Evolutionary conservation across 2,113 vertebrate species (phyloP).

Genomic region (Puma concolor): DNA sequence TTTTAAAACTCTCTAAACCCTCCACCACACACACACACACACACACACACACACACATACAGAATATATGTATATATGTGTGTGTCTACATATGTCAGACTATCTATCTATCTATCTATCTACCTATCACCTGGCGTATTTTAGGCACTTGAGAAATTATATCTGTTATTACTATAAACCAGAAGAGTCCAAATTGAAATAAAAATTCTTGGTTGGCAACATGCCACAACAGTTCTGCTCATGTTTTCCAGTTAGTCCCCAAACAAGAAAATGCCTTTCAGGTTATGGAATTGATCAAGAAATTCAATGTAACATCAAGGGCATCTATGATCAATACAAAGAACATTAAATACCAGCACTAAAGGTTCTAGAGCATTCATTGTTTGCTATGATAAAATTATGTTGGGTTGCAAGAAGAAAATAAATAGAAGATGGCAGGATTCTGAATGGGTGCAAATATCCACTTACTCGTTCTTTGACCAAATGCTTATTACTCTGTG

Average conservation of each 20-base stretch:
- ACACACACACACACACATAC: not conserved
- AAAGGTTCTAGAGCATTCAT: not conserved
- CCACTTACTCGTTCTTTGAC: not conserved
- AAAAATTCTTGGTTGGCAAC: not conserved
- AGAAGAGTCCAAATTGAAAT: not conserved
- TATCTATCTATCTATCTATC: not conserved
- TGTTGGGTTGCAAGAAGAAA: not conserved
- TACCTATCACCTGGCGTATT: not conserved
- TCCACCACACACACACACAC: not conserved
- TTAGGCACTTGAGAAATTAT: not conserved
- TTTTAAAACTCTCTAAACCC: not conserved
- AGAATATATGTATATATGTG: not conserved
- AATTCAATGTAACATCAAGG: not conserved
- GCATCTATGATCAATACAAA: not conserved
- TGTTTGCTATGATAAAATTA: not conserved
- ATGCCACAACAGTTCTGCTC: not conserved
- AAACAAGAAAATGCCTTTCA: not conserved
- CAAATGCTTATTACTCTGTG: not conserved
- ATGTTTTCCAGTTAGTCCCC: not conserved
- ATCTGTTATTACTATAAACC: not conserved
- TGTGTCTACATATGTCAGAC: not conserved
- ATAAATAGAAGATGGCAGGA: not conserved
- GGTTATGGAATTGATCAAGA: not conserved
- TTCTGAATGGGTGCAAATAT: not conserved
- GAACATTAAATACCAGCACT: not conserved